Base-by-base conservation (phyloP, 1,140 invertebrate genomes). In the Reticulitermes speratus region DNA sequence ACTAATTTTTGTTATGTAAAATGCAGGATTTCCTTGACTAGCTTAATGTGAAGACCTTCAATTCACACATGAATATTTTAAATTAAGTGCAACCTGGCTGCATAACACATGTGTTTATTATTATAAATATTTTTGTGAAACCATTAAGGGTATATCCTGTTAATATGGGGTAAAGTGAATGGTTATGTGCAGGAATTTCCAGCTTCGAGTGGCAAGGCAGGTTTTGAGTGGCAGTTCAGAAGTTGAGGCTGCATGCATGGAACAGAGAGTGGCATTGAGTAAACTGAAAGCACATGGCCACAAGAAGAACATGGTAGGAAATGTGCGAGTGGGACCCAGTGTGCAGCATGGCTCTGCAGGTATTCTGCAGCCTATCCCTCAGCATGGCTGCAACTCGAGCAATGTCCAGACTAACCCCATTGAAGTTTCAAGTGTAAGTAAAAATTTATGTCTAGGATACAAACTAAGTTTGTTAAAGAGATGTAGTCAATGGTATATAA, bases 201-300 rank as follows among this genome's bases (percentile, higher is more conserved):
- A 84, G n/a, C 44, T 84, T 30, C 45, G 83, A 52, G 45, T 84
- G 23, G 83, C 83, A 52, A 45, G 83, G 23, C n/a, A 52, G 9
- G 52, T 84, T 48, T 52, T 84, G 45, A 52, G 48, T 52, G 44
- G 52, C n/a, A 48, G 3, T 9, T 52, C n/a, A 16, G n/a, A 30
- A 23, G 30, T 30, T 23, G 30, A 84, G 14, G n/a, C 6, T 32
- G 44, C 30, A 30, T 19, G 45, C 8, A 14, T 14, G 7, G 83
- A 84, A 52, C 44, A 52, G 30, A 84, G 83, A 55, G 45, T 52
- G 23, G 83, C 48, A 30, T 25, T 84, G 45, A 30, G 25, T 23
- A 84, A 19, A 14, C 30, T 84, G 45, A 84, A 52, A 59, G 83
- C 83, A 16, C 48, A 59, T 84, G 83, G 83, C 45, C 44, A n/a